Percentiles rank a stretch among this genome's conserved stretches.
These are phyloP conservation scores for Mastomys natalensis DNA, from an alignment of 2,113 vertebrate genomes.

Conservation along the genomic window DNA sequence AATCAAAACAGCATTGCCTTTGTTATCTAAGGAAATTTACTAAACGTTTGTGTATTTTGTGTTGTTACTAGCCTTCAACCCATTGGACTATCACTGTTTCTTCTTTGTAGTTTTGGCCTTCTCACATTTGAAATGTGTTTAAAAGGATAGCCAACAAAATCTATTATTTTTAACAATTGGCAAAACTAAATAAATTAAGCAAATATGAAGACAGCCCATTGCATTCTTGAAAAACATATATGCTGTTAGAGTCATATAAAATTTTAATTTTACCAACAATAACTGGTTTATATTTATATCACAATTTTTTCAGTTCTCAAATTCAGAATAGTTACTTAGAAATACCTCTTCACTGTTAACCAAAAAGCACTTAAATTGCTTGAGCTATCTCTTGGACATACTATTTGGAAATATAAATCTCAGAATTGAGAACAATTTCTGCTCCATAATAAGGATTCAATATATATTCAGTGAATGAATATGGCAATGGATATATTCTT, in stretches of 20 bases:
- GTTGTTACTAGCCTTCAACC: not conserved
- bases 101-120: not conserved
- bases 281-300: not conserved
- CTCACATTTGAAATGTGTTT: not conserved
- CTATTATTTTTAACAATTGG: not conserved
- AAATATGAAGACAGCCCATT: not conserved
- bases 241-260: not conserved
- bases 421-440: not conserved
- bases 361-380: too few species aligned
- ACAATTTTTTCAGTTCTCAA: not conserved
- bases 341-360: not conserved
- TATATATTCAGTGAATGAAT: not conserved
- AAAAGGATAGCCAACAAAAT: not conserved
- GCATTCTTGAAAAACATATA: not conserved
- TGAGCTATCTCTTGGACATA: too few species aligned
- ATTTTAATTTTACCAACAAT: not conserved
- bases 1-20: not conserved
- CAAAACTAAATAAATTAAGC: not conserved
- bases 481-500: not conserved
- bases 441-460: accelerated
- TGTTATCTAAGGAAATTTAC: not conserved
- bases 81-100: not conserved
- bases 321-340: not conserved
- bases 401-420: not conserved
- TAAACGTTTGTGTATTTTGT: not conserved